phyloP scores from a whole-genome alignment of 1,140 invertebrate species.

The Calliphora vicina region DNA sequence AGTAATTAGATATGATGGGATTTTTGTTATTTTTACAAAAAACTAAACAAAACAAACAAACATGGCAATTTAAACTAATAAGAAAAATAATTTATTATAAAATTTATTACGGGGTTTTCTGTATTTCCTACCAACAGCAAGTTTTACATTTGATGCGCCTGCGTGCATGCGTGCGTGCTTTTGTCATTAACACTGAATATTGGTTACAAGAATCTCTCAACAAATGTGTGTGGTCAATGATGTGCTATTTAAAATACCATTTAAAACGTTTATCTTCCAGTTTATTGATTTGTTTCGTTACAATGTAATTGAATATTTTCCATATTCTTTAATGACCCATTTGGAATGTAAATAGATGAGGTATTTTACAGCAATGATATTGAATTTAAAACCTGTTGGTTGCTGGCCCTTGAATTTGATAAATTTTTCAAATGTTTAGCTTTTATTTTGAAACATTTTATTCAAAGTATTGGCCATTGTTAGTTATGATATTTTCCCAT shows the following conservation, averaged over 20 bases:
- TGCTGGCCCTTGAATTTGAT: no score
- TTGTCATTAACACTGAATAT: background rate
- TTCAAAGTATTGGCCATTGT: no score
- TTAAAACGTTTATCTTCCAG: background rate
- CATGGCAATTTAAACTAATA: background rate
- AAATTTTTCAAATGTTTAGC: no score
- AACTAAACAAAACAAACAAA: background rate
- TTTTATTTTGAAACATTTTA: no score
- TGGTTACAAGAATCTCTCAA: background rate
- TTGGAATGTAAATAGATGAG: no score
- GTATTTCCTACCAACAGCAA: background rate
- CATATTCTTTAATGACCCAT: no score
- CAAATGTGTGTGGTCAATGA: background rate
- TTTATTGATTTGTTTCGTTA: no score
- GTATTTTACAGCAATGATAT: no score
- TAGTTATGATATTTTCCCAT: no score
- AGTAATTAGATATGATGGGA: constrained; percentile 33
- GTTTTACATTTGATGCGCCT: background rate
- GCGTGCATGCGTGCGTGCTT: background rate
- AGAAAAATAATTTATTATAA: background rate
- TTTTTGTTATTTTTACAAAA: background rate
- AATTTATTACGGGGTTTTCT: background rate
- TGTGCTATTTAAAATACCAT: background rate
- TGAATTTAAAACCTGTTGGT: no score
- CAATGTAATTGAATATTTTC: no score